Evolutionary conservation across 2,113 vertebrate species (phyloP).

Genomic region (Phoenicopterus ruber): DNA sequence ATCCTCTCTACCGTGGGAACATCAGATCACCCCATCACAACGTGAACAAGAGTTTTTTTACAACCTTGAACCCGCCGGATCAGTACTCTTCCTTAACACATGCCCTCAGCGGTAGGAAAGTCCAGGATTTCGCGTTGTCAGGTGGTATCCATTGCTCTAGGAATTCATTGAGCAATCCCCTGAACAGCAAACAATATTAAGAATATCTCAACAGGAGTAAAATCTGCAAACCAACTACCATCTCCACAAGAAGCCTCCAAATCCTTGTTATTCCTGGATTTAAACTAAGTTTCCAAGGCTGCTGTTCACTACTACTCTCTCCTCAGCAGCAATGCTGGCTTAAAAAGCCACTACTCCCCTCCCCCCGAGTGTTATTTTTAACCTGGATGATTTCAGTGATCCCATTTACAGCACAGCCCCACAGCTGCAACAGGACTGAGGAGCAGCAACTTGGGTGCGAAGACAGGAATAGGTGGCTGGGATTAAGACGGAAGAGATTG

Average conservation of each 20-base stretch:
- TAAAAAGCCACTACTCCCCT: background rate
- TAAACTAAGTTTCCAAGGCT: background rate
- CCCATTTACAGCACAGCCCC: slow-evolving; percentile 56
- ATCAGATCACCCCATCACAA: background rate
- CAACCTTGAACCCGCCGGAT: background rate
- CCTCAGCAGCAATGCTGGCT: background rate
- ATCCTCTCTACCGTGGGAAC: background rate
- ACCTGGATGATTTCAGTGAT: slow-evolving; percentile 55
- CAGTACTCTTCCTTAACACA: background rate
- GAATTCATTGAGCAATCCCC: background rate
- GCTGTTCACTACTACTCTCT: background rate
- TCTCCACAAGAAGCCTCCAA: background rate
- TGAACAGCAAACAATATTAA: background rate
- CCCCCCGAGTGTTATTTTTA: slow-evolving; percentile 60
- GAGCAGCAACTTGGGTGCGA: background rate
- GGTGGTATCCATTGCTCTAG: background rate
- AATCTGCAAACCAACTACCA: background rate
- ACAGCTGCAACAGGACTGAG: background rate
- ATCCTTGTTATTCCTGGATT: background rate
- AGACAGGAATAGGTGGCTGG: background rate
- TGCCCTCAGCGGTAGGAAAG: background rate
- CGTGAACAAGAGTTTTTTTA: background rate
- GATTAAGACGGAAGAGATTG: background rate
- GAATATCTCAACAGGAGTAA: background rate
- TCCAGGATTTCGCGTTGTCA: background rate